Evolutionary conservation across 2,113 vertebrate genomes (phyloP).

Genomic region (Hyperopisus bebe): DNA sequence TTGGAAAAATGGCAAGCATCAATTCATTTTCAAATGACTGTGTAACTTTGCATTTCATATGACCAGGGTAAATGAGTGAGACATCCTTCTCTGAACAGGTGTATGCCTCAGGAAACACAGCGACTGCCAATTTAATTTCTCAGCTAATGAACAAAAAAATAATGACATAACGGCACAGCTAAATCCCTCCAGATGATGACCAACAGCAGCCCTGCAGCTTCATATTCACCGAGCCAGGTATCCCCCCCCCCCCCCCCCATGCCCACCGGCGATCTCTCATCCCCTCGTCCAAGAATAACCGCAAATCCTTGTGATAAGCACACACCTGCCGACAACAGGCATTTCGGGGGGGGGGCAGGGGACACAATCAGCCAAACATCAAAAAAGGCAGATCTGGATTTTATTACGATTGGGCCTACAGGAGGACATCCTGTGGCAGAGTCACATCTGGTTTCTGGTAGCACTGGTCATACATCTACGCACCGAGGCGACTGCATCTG

Average conservation of each 20-base stretch:
- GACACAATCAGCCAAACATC: neutral
- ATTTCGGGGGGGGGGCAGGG: conserved; percentile 53
- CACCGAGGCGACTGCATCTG: neutral
- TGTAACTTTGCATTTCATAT: neutral
- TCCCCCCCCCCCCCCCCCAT: neutral
- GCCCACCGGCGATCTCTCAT: neutral
- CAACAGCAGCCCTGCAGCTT: neutral
- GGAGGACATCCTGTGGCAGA: neutral
- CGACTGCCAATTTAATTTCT: neutral
- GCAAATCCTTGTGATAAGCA: conserved; percentile 44
- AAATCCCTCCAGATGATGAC: neutral
- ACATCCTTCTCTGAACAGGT: neutral
- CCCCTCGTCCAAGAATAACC: conserved; percentile 35
- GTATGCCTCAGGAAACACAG: neutral
- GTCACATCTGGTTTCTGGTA: neutral
- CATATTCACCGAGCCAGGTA: neutral
- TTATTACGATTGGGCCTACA: neutral
- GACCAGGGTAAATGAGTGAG: neutral
- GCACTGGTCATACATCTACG: neutral
- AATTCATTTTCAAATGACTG: neutral
- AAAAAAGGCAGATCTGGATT: neutral
- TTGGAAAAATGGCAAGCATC: neutral
- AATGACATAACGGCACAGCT: neutral
- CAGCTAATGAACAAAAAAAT: neutral
- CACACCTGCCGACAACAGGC: conserved; percentile 46